Evolutionary conservation across 1,140 invertebrate genomes (phyloP).

Genomic region (Coboldia fuscipes): DNA sequence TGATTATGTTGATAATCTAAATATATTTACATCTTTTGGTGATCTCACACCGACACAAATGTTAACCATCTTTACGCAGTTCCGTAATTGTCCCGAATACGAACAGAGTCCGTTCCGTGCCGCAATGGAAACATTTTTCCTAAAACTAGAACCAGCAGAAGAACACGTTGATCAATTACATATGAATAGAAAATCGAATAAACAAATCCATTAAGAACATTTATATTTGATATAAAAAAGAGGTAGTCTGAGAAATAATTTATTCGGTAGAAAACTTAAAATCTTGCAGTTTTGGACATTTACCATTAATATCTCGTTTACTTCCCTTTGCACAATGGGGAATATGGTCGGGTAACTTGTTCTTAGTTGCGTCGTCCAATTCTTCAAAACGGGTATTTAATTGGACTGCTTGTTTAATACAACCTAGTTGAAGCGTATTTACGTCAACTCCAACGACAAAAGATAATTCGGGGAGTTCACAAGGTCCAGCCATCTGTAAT

Average conservation of each 20-base stretch:
- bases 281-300: neutral
- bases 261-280: no score
- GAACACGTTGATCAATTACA: no score
- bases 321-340: neutral
- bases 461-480: slow-evolving; percentile 8
- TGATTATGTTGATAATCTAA: slow-evolving; percentile 27
- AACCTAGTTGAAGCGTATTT: slow-evolving; percentile 22
- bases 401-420: slow-evolving; percentile 17
- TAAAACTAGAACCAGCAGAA: no score
- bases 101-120: slow-evolving; percentile 28
- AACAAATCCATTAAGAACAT: no score
- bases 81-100: slow-evolving; percentile 32
- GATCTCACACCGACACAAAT: slow-evolving; percentile 29
- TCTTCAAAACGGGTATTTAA: slow-evolving; percentile 12
- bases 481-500: slow-evolving; percentile 22
- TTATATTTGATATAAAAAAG: no score
- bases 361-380: neutral
- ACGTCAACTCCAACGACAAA: slow-evolving; percentile 25
- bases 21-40: slow-evolving; percentile 37
- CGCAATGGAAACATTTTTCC: slow-evolving; percentile 25
- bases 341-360: no score
- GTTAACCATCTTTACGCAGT: slow-evolving; percentile 28
- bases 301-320: neutral
- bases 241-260: no score
- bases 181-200: no score